Evolutionary conservation across 2,113 vertebrate species (phyloP).

Genomic region (Holacanthus passer): DNA sequence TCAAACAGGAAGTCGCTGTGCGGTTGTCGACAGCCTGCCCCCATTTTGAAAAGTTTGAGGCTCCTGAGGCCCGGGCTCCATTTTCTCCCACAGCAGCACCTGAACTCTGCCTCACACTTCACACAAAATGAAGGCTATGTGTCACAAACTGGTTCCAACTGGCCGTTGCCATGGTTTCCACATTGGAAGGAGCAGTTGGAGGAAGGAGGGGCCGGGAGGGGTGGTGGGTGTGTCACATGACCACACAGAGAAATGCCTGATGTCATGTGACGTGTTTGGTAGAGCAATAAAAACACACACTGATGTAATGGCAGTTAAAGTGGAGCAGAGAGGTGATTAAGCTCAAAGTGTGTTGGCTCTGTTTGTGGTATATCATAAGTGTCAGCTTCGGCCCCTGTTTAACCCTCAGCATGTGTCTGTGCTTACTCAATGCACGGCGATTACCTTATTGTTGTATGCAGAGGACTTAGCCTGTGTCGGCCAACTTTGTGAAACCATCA

Average conservation of each 20-base stretch:
- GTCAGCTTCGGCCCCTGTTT: slow-evolving; percentile 70
- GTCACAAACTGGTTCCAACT: slow-evolving; percentile 92
- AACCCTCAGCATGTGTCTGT: slow-evolving; percentile 26
- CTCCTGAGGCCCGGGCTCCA: slow-evolving; percentile 82
- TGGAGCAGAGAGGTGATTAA: slow-evolving; percentile 53
- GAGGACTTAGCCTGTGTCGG: not conserved
- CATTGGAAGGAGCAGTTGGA: slow-evolving; percentile 86
- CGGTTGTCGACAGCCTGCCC: slow-evolving; percentile 66
- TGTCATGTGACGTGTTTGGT: slow-evolving; percentile 87
- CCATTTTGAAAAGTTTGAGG: slow-evolving; percentile 78
- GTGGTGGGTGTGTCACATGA: slow-evolving; percentile 88
- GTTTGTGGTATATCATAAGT: slow-evolving; percentile 22
- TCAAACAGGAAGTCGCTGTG: slow-evolving; percentile 79
- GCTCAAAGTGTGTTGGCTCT: slow-evolving; percentile 8
- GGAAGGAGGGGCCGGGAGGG: slow-evolving; percentile 78
- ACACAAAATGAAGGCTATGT: slow-evolving; percentile 92
- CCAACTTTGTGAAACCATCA: slow-evolving; percentile 23
- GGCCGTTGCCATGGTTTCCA: slow-evolving; percentile 93
- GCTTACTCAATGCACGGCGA: slow-evolving; percentile 15
- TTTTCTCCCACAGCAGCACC: slow-evolving; percentile 89
- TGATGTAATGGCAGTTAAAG: slow-evolving; percentile 80
- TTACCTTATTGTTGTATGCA: slow-evolving; percentile 2
- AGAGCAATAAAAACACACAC: slow-evolving; percentile 80
- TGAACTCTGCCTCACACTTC: slow-evolving; percentile 88
- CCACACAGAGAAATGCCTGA: slow-evolving; percentile 85